Base-by-base conservation (phyloP, 2,113 vertebrate genomes). In the Notothenia rossii region DNA sequence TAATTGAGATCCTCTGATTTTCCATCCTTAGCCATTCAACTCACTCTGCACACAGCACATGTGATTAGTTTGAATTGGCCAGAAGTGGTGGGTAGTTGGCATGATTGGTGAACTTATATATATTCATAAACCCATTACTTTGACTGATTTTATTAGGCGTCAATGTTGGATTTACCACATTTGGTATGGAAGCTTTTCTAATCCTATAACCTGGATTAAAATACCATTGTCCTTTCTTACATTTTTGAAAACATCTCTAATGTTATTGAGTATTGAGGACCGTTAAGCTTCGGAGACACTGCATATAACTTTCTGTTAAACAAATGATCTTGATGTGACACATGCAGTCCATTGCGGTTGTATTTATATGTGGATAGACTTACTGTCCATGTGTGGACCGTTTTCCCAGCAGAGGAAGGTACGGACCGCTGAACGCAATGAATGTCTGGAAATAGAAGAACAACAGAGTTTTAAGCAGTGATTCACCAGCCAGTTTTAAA, bases 391-490 rank as follows among this genome's bases (percentile, higher is more conserved):
- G 11, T 64, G 59, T 29, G 3, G 73, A 59, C 67, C 2, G 54
- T 46, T 71, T 86, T 79, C 77, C 80, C 18, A 49, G 43, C 69
- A 82, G 56, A 50, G 64, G 15, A 59, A 18, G 4, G 7, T 22
- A 55, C 46, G 60, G 72, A 22, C 15, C 46, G 45, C 50, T 71
- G 80, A 20, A 61, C 75, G 22, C 66, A 1, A 33, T 58, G 86
- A 83, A 81, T 83, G 77, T 81, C 54, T 63, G 65, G 55, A 79
- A 53, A 61, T 17, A 58, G 68, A 20, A 1, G 48, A 66, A 45
- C 3, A 33, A 50, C 14, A 40, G 13, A 43, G 29, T 13, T 46
- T 3, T 10, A 29, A 45, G 29, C 0, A 46, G 46, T 55, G 66
- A 76, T 12, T 72, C 69, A 73, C 56, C 8, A 3, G 4, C 3